phyloP scores from a whole-genome alignment of 2,888 invertebrate species.

The Agonum fuliginosum region DNA sequence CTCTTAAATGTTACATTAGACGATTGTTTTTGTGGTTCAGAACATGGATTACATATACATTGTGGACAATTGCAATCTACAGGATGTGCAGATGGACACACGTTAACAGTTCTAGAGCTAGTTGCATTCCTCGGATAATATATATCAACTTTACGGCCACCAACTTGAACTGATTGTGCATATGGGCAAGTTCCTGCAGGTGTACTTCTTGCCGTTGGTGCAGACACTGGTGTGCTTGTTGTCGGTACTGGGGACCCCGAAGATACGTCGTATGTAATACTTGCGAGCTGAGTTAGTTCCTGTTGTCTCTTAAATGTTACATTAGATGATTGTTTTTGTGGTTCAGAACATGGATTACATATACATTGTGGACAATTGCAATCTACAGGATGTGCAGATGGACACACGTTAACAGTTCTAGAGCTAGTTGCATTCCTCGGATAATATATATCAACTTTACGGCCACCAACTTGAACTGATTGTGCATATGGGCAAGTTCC shows the following conservation, averaged over 20 bases:
- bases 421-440: neutral
- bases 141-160: constrained; percentile 18
- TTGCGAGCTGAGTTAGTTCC: too few relatives aligned
- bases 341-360: constrained; percentile 57
- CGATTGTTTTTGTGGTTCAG: too few relatives aligned
- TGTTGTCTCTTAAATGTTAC: too few relatives aligned
- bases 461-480: neutral
- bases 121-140: constrained; percentile 21
- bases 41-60: constrained; percentile 60
- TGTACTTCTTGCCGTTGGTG: too few relatives aligned
- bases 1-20: too few relatives aligned
- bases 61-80: constrained; percentile 51
- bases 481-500: neutral
- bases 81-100: constrained; percentile 30
- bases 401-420: constrained; percentile 19
- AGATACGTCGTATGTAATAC: too few relatives aligned
- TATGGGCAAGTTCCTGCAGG: too few relatives aligned
- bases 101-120: neutral
- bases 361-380: constrained; percentile 56
- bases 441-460: constrained; percentile 16
- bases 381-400: constrained; percentile 31
- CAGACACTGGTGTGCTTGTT: too few relatives aligned
- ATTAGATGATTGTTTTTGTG: too few relatives aligned
- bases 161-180: neutral
- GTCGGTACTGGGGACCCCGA: too few relatives aligned